phyloP scores from a whole-genome alignment of 2,113 vertebrate genomes.

The Protobothrops mucrosquamatus region DNA sequence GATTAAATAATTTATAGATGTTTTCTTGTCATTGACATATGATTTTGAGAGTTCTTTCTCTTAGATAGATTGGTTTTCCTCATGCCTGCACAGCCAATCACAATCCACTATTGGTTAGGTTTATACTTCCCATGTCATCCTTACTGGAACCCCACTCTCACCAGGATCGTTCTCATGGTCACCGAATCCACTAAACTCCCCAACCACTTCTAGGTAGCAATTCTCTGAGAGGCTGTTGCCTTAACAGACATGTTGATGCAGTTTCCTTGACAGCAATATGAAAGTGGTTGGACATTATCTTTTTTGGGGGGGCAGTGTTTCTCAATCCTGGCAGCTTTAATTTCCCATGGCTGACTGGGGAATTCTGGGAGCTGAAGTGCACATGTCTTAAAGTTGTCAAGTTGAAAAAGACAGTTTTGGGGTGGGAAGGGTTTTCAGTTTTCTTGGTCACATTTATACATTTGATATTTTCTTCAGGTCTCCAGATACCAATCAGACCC shows the following conservation, averaged over 20 bases:
- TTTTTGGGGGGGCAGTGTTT: too few relatives aligned
- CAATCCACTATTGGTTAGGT: neutral
- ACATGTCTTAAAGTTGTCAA: neutral
- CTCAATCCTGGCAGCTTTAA: neutral
- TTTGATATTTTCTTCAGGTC: neutral
- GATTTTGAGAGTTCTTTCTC: neutral
- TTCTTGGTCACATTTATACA: neutral
- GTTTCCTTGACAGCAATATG: neutral
- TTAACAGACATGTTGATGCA: neutral
- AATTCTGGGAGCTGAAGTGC: neutral
- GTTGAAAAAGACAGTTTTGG: neutral
- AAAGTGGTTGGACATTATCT: neutral
- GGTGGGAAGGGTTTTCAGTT: neutral
- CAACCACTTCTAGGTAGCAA: neutral
- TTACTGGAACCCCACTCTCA: neutral
- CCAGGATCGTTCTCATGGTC: neutral
- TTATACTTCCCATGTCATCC: neutral
- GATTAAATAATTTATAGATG: neutral
- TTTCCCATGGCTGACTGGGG: neutral
- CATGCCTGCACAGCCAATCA: neutral
- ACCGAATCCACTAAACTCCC: neutral
- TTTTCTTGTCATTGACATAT: neutral
- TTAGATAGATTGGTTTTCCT: neutral
- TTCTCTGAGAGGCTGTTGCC: neutral
- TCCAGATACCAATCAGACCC: neutral